Evolutionary conservation across 2,113 vertebrate species (phyloP), one percentile per base, ranked within the genome.

Genomic region (Corythoichthys intestinalis): DNA sequence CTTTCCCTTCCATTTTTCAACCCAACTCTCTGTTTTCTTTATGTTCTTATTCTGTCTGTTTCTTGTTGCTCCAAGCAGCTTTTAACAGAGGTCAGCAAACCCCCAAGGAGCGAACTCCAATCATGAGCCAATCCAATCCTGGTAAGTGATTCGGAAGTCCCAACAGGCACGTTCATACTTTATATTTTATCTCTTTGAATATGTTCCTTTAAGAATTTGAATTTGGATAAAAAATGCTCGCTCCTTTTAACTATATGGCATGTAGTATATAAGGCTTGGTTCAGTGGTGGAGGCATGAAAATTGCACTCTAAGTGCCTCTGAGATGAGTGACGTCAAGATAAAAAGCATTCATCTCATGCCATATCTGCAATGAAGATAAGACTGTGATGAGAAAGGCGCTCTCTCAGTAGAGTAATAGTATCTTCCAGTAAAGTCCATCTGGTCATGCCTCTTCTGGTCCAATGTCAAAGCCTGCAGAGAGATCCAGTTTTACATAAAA

Each of bases 61-160:
- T 89, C 76, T 72, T 53, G 66, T 82, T 78, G 77, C 76, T 72
- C 53, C 76, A 75, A 77, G 73, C 87, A 93, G 92, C 75, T 83
- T 89, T 88, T 72, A 92, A 89, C 87, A 90, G 90, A 74, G 89
- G 91, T 74, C 91, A 92, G 75, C 83, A 78, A 4, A 77, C 83
- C 57, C 73, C 74, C 60, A 74, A 89, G n/a, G 88, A 92, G 71
- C 87, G 86, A 73, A 88, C 65, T 59, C 79, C 83, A 73, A 84
- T 75, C 81, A 76, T 39, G 69, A 83, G 79, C 56, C 90, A 91
- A 83, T 75, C 90, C 39, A 92, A 85, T 81, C 89, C 91, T 4
- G 63, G 92, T 93, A 91, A 91, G 92, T 91, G 75, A 80, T 70
- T 46, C 12, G 17, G 34, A 4, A 63, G 6, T 46, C 73, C 65